Base-by-base conservation (phyloP, 2,797 vertebrate genomes). In the Chromis chromis region DNA sequence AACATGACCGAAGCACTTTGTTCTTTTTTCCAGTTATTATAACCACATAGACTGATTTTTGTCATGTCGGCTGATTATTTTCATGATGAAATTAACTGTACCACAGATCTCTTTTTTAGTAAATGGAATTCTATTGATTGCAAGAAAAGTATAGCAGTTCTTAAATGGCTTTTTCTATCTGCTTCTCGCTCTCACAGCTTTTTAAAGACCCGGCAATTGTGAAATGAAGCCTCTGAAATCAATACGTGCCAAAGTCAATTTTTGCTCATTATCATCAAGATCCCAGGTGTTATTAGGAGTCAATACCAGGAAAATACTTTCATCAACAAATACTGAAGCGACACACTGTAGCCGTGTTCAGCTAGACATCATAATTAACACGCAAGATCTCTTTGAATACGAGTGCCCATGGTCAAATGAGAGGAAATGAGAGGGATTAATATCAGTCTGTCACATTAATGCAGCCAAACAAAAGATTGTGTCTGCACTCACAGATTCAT, bases 101-200 rank as follows among this genome's bases (percentile, higher is more conserved):
- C 76, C 85, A 92, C 88, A 87, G 82, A 90, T 93, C 85, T 87
- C 88, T 89, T 86, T 82, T 90, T 93, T 94, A 91, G 89, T 87
- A 46, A 96, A 96, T 94, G 90, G 90, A 81, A 71, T 93, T 83
- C 79, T 94, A 96, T 95, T 94, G 95, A 96, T 96, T 91, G 66
- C 85, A 84, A 90, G 93, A 83, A 89, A 92, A 92, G 90, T 83
- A 89, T 75, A 90, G 87, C 89, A 88, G 87, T 88, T 94, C 91
- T 87, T 91, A 94, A 91, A 93, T 93, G 87, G 77, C 65, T 91
- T 93, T 25, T 82, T 90, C 92, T 88, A 80, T 91, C 88, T 31
- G 40, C 92, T 94, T 92, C 85, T 89, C 82, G 78, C 86, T 83
- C 86, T 92, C 93, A 60, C 86, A 90, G 89, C 92, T 93, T 93